A percentile compares a stretch with the other conserved stretches of the same genome.
These are phyloP conservation scores for Cydia splendana DNA, from an alignment of 1,140 invertebrate species.

Conservation along the genomic window DNA sequence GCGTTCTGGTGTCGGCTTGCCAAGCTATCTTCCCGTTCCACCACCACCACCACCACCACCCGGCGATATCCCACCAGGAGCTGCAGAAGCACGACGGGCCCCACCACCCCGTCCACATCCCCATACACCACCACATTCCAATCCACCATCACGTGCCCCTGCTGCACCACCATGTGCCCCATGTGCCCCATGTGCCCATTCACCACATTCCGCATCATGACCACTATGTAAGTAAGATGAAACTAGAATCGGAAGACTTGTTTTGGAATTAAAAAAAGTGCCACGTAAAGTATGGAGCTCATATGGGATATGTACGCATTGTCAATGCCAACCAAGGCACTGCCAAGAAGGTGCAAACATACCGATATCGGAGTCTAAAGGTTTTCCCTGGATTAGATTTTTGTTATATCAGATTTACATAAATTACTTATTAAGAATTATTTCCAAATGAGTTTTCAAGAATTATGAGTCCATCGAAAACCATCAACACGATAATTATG, in stretches of 20 bases:
- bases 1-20: conserved; percentile 54
- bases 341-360: no score
- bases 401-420: no score
- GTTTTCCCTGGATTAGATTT: no score
- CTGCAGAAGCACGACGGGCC: conserved; percentile 40
- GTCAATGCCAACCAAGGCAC: no score
- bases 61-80: conserved; percentile 69
- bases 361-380: no score
- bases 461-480: no score
- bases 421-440: no score
- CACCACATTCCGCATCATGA: conserved; percentile 62
- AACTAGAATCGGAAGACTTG: neutral
- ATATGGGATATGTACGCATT: no score
- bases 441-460: no score
- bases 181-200: conserved; percentile 33
- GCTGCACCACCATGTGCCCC: conserved; percentile 42
- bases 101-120: conserved; percentile 54
- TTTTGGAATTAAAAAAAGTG: no score
- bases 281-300: no score
- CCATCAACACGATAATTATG: no score
- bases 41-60: conserved; percentile 62
- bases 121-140: conserved; percentile 37
- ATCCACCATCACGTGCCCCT: conserved; percentile 44
- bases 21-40: conserved; percentile 65
- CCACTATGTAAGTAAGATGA: conserved; percentile 65